Evolutionary conservation across 2,113 vertebrate genomes (phyloP), one percentile per base, ranked within the genome.

Genomic region (Eudyptes chrysolophus): DNA sequence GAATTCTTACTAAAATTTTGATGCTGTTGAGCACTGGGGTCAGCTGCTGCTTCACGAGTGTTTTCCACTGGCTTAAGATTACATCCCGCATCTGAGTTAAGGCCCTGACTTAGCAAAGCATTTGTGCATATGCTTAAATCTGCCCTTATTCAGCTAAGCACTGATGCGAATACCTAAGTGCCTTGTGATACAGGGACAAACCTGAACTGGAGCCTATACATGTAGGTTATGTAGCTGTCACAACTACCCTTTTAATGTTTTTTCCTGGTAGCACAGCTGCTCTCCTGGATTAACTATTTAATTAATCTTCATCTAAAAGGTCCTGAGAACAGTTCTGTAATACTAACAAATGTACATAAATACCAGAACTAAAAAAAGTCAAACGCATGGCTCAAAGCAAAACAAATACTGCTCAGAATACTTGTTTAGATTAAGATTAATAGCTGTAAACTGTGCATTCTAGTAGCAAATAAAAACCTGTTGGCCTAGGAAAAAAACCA

Each of bases 351-450:
- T 42, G 24, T 78, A 95, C 70, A 93, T 75, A 91, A 94, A 89
- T 82, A 95, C 29, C 42, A 95, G 52, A 92, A 92, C 74, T 90
- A 72, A 94, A 92, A 93, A 74, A 81, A 61, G 17, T 91, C 24
- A 79, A 94, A 66, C 18, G 22, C 80, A 61, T 94, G 92, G 92
- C 93, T 97, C 92, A 89, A 96, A 90, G 91, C 71, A 92, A 93
- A 97, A 93, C 83, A 93, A 94, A 90, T 95, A 95, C 62, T 95
- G 80, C 92, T 92, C 72, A 84, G 71, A 96, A 96, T 87, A 90
- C 69, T 93, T 90, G 40, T 90, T 93, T 84, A 94, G 52, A 75
- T 89, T 69, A 86, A 84, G 48, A 86, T 76, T 71, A 84, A 88
- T 58, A 80, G 76, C 84, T 89, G 94, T 92, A 96, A 96, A 94